Evolutionary conservation across 1,140 invertebrate genomes (phyloP).

Genomic region (Lepidotrigona ventralis): DNA sequence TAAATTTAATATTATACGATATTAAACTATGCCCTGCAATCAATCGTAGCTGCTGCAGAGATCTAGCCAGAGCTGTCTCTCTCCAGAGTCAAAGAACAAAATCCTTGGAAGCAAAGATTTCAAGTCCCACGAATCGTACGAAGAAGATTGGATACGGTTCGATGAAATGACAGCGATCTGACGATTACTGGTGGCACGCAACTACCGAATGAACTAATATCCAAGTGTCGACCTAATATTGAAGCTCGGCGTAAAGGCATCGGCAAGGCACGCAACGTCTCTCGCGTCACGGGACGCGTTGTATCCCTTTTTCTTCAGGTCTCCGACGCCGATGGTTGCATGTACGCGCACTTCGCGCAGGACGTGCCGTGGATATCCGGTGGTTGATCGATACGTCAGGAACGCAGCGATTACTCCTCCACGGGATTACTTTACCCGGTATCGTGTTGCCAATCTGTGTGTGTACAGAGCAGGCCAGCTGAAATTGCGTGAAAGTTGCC

Average conservation of each 20-base stretch:
- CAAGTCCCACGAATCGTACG: constrained; percentile 2
- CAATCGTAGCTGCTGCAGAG: too few relatives aligned
- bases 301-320: constrained; percentile 42
- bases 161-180: constrained; percentile 11
- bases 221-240: constrained; percentile 51
- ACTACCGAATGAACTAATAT: constrained; percentile 54
- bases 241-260: constrained; percentile 34
- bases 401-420: constrained; percentile 48
- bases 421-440: constrained; percentile 45
- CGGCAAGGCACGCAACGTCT: constrained; percentile 40
- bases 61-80: too few relatives aligned
- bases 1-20: too few relatives aligned
- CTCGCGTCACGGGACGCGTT: constrained; percentile 21
- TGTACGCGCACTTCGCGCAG: constrained; percentile 24
- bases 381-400: constrained; percentile 52
- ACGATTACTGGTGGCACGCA: constrained; percentile 28
- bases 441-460: constrained; percentile 47
- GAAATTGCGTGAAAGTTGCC: constrained; percentile 28
- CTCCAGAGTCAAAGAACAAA: not conserved
- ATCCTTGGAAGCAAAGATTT: not conserved
- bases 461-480: constrained; percentile 10
- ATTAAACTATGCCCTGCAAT: too few relatives aligned
- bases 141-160: not conserved
- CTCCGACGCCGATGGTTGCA: constrained; percentile 16
- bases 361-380: constrained; percentile 47